Evolutionary conservation across 2,888 invertebrate species (phyloP), one percentile per base, ranked within the genome.

Genomic region (Pyrgus malvae): DNA sequence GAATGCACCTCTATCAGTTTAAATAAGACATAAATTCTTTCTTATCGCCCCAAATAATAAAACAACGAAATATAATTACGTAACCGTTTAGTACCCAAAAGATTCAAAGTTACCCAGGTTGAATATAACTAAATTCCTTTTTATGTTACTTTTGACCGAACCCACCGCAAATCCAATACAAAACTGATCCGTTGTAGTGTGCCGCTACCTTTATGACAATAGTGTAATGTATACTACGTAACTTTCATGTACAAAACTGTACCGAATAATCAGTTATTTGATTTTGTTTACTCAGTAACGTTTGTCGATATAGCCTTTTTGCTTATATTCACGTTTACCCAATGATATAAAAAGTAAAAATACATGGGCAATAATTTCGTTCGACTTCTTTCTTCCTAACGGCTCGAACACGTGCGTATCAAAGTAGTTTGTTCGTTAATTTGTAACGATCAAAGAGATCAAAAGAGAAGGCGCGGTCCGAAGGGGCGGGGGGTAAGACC

Each of bases 211-310:
- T 63, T 65, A 63, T 74, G 79, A 77, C 80, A 82, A 80, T 83
- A 80, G 80, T 62, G 63, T 81, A 76, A 69, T 67, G 62, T 71
- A 63, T 61, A 65, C 60, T 74, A 76, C 67, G 70, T 66, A 69
- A 74, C 61, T 69, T 71, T 67, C 68, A 69, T 78, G 82, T 83
- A 84, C 80, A 81, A 80, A 72, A 61, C 11, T 71, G 68, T 68
- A 71, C 70, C 59, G 67, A 74, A 72, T 65, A 51, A 51, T 45
- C 67, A 65, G 67, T 67, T 67, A 37, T 56, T 51, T 57, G 53
- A 62, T 60, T 67, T 55, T 48, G 58, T 57, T 59, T 59, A 54
- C 55, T 62, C 33, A 59, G 50, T 44, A 55, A 58, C 57, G 63
- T 60, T 64, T 53, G 58, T 62, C 61, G 45, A 56, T 48, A 55